These are phyloP conservation scores for Rhinogobio ventralis DNA, from an alignment of 2,797 vertebrate genomes.

Conservation along the genomic window DNA sequence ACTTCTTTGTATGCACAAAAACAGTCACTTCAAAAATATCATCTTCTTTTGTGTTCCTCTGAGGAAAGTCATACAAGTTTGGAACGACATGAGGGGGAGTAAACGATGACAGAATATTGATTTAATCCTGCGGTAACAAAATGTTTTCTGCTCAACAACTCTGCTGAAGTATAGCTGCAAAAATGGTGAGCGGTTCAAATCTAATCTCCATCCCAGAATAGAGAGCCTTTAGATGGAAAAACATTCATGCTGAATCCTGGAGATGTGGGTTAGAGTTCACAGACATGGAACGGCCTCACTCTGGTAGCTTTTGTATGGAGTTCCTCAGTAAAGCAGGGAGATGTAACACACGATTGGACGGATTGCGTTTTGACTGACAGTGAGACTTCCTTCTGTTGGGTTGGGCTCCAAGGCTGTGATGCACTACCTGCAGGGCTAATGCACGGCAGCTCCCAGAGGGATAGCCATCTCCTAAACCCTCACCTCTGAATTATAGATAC, in stretches of 20 bases:
- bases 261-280: constrained; percentile 2
- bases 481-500: constrained; percentile 62
- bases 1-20: not conserved
- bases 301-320: constrained; percentile 11
- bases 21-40: not conserved
- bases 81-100: not conserved
- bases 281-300: constrained; percentile 26
- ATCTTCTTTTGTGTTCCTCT: not conserved
- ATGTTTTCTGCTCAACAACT: not conserved
- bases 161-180: not conserved
- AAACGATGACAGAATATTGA: not conserved
- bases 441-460: constrained; percentile 53
- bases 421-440: constrained; percentile 61
- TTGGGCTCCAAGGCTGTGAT: constrained; percentile 43
- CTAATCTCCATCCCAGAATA: constrained; percentile 17
- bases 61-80: not conserved
- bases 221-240: not conserved
- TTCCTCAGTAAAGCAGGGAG: not conserved
- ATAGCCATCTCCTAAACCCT: constrained; percentile 62
- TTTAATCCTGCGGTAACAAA: not conserved
- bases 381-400: constrained; percentile 35
- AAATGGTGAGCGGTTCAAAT: constrained; percentile 20
- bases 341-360: constrained; percentile 19
- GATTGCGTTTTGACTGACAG: constrained; percentile 39
- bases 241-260: not conserved